Conservation (phyloP, 2,113 vertebrate genomes). For the Mugil cephalus region DNA sequence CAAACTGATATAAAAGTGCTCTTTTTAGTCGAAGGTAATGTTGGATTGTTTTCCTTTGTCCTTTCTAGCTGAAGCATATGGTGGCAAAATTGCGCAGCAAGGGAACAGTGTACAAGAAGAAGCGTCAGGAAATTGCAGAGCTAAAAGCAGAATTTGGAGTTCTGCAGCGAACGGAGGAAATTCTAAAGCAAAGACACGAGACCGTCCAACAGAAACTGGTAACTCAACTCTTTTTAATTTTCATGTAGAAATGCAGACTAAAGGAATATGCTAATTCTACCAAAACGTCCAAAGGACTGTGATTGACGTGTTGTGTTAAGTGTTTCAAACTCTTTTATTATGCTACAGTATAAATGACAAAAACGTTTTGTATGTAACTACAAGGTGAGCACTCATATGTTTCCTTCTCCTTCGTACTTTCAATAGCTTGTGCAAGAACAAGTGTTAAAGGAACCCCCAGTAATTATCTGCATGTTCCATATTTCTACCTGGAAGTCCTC, state of each 20-base stretch:
- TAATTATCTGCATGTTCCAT: neutral
- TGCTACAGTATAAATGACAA: neutral
- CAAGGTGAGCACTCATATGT: too few species aligned
- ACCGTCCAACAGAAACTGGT: conserved; percentile 92
- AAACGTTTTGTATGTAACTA: neutral
- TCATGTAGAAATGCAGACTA: too few species aligned
- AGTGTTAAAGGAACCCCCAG: neutral
- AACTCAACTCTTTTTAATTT: conserved; percentile 53
- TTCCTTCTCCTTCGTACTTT: neutral
- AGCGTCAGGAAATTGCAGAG: conserved; percentile 89
- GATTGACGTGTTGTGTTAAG: neutral
- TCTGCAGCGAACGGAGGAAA: conserved; percentile 94
- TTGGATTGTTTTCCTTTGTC: conserved; percentile 19
- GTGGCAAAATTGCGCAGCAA: conserved; percentile 93
- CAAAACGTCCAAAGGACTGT: neutral
- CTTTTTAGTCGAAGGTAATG: neutral
- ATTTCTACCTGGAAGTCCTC: neutral
- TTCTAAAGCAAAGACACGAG: conserved; percentile 90
- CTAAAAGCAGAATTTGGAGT: conserved; percentile 91
- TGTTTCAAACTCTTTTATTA: neutral
- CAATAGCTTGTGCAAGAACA: neutral
- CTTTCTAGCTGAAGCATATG: conserved; percentile 91
- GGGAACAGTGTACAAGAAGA: conserved; percentile 91
- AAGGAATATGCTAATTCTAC: too few species aligned
- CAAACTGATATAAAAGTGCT: too few species aligned